Evolutionary conservation across 2,888 invertebrate genomes (phyloP).

Genomic region (Junonia oenone): DNA sequence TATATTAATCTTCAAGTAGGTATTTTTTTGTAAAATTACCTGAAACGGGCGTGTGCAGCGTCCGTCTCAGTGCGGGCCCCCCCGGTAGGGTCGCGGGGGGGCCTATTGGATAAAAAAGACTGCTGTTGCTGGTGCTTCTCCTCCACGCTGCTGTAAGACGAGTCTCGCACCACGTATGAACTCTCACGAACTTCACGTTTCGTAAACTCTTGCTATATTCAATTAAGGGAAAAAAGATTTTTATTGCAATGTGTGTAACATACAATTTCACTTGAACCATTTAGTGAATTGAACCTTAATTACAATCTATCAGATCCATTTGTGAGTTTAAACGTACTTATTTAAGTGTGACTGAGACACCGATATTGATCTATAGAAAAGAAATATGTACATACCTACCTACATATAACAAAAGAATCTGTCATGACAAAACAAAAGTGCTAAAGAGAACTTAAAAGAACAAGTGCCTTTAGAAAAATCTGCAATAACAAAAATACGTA

Average conservation of each 20-base stretch:
- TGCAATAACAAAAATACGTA: too few species aligned
- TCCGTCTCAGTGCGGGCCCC: constrained; percentile 79
- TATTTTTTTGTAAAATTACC: constrained; percentile 41
- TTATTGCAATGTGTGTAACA: too few species aligned
- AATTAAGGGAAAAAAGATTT: constrained; percentile 12
- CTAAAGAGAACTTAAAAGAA: too few species aligned
- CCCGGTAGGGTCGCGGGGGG: constrained; percentile 78
- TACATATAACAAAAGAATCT: not conserved
- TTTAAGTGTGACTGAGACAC: too few species aligned
- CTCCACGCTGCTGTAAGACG: constrained; percentile 70
- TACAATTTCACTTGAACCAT: too few species aligned
- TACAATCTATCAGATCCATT: too few species aligned
- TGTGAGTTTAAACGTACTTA: too few species aligned
- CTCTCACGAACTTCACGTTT: constrained; percentile 68
- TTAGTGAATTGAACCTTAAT: too few species aligned
- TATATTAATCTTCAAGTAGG: too few species aligned
- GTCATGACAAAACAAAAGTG: too few species aligned
- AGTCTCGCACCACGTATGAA: constrained; percentile 70
- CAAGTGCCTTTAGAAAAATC: too few species aligned
- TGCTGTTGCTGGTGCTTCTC: constrained; percentile 61
- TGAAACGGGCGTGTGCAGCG: constrained; percentile 77
- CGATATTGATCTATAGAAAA: too few species aligned
- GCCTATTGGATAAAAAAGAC: constrained; percentile 81
- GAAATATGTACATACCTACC: not conserved
- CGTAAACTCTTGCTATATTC: constrained; percentile 61